Percentiles rank a stretch among this genome's conserved stretches.
These are phyloP conservation scores for Volucella inflata DNA, from an alignment of 2,888 invertebrate genomes.

Conservation along the genomic window DNA sequence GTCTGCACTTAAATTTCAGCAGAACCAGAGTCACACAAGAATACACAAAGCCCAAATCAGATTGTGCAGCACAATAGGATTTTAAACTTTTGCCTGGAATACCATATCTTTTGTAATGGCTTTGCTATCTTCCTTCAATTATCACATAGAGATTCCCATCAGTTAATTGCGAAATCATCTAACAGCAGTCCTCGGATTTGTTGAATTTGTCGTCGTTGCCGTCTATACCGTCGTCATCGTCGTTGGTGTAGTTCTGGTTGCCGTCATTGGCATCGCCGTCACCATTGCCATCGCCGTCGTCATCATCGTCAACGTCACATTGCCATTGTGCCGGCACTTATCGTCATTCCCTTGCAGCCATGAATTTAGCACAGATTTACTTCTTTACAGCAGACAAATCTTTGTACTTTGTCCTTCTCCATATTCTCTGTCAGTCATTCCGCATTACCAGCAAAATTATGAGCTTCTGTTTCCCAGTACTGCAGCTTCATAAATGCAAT, in stretches of 20 bases:
- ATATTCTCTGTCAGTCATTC: constrained; percentile 60
- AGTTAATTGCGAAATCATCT: constrained; percentile 67
- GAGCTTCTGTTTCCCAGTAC: constrained; percentile 27
- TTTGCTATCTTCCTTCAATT: constrained; percentile 46
- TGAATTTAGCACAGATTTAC: constrained; percentile 41
- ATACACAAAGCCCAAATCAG: constrained; percentile 36
- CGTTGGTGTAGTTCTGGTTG: no score
- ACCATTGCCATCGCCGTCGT: neutral
- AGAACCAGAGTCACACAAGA: constrained; percentile 4
- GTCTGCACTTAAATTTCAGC: constrained; percentile 12
- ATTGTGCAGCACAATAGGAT: constrained; percentile 26
- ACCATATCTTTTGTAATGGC: constrained; percentile 39
- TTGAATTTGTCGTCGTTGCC: constrained; percentile 4
- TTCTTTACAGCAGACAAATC: constrained; percentile 56
- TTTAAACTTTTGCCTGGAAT: constrained; percentile 41
- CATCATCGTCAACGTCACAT: neutral
- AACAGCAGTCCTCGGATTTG: constrained; percentile 2
- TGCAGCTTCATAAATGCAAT: neutral
- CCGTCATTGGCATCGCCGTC: no score
- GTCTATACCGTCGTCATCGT: neutral
- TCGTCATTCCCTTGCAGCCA: constrained; percentile 12
- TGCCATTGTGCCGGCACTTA: no score
- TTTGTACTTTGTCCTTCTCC: constrained; percentile 57
- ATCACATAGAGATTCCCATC: constrained; percentile 65
- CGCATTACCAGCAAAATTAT: constrained; percentile 57